Evolutionary conservation across 2,888 invertebrate genomes (phyloP).

Genomic region (Oithona nana): DNA sequence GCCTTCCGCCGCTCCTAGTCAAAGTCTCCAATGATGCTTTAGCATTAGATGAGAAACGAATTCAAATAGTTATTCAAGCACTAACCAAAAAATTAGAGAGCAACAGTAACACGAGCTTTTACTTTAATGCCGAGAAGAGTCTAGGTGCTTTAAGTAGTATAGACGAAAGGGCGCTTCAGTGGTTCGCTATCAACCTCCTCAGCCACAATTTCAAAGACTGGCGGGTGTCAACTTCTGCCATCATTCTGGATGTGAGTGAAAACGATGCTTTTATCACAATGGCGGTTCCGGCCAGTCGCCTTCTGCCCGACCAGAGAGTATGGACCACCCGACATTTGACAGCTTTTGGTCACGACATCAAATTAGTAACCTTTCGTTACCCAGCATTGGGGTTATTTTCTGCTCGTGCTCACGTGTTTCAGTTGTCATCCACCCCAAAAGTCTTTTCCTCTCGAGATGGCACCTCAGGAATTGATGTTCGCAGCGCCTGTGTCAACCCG

Average conservation of each 20-base stretch:
- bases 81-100: not conserved
- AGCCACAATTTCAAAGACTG: not conserved
- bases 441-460: not conserved
- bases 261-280: not conserved
- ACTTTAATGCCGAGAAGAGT: not conserved
- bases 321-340: not conserved
- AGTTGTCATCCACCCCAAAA: not conserved
- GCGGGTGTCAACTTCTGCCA: not conserved
- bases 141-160: not conserved
- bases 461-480: not conserved
- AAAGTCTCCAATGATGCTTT: not conserved
- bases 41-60: not conserved
- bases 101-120: not conserved
- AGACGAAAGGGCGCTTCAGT: not conserved
- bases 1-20: not conserved
- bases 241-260: conserved; percentile 4
- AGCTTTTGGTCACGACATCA: conserved; percentile 7
- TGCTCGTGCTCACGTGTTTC: not conserved
- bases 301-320: not conserved
- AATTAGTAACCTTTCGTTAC: conserved; percentile 4
- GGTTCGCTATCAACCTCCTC: conserved; percentile 5
- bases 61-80: not conserved
- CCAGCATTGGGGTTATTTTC: not conserved
- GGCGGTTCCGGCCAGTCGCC: not conserved
- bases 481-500: conserved; percentile 7